Base-by-base conservation (phyloP, 2,888 invertebrate genomes). In the Andrena praecox region DNA sequence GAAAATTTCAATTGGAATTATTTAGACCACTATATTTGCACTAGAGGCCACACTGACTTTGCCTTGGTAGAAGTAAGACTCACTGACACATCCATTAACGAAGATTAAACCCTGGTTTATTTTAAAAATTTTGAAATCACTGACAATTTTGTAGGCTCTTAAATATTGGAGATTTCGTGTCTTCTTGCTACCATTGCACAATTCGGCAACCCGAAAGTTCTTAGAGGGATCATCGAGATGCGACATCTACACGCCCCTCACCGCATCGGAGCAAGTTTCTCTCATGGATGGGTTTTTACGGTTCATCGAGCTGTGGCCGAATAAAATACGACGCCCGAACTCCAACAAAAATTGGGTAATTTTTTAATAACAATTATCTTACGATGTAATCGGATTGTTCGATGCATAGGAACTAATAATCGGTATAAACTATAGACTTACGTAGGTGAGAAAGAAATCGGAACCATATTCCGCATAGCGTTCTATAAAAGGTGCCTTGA, bases 1-100 rank as follows among this genome's bases (percentile, higher is more conserved):
- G 99, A 99, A 94, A 98, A 97, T 89, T 99, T 98, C 93, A 99
- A 98, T 94, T 99, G 99, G 99, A 99, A 99, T 94, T 98, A 98
- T 92, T 96, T 99, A 95, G 99, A 99, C 94, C 98, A 99, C 93
- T 99, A 99, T 93, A 98, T 99, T 85, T 99, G 99, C 92, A 98
- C 98, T 0, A 95, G 98, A 80, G 99, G 99, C 0, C 98, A 99
- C 92, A 97, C 97, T 0, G 98, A 98, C 93, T 98, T 98, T 94
- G 96, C 96, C 42, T 95, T 99, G 35, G 97, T 96, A 83, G 98
- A 98, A 95, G 98, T 98, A 94, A 93, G 74, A 66, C 56, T 24
- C 29, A 16, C 29, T 16, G 29, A 59, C 29, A 4, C 29, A 63
- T 8, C 0, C 0, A 27, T 29, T 6, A n/a, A 66, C n/a, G 52